These are phyloP conservation scores for Oscheius sp. DNA, from an alignment of 2,888 invertebrate species.

Conservation along the genomic window DNA sequence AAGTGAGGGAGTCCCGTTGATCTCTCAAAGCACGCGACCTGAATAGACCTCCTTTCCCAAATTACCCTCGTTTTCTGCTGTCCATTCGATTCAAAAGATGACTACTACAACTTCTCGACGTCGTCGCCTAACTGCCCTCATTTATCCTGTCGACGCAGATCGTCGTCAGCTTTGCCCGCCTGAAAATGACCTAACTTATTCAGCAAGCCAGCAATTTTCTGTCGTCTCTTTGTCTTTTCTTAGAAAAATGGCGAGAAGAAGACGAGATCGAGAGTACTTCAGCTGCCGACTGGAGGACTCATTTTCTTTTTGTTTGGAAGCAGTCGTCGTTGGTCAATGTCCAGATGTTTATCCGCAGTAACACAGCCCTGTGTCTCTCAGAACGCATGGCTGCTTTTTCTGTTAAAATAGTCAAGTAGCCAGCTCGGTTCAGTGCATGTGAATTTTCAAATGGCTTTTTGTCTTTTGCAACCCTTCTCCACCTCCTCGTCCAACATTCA, in stretches of 20 bases:
- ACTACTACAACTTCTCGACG: background rate
- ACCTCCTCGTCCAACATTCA: too few species aligned
- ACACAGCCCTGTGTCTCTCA: background rate
- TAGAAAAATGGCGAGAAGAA: too few species aligned
- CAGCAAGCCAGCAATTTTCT: background rate
- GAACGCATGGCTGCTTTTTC: background rate
- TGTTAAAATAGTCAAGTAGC: background rate
- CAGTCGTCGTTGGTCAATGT: background rate
- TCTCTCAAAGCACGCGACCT: background rate
- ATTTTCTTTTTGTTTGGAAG: slow-evolving; percentile 1
- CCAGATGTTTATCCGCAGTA: too few species aligned
- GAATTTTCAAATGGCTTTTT: background rate
- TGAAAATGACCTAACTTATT: too few species aligned
- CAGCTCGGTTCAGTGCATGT: background rate
- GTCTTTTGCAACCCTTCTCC: too few species aligned
- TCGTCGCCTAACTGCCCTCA: background rate
- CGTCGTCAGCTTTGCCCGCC: background rate
- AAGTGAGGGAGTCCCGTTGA: background rate
- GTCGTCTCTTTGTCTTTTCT: too few species aligned
- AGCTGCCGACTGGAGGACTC: background rate
- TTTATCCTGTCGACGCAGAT: background rate
- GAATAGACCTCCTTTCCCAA: background rate
- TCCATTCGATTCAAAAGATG: background rate
- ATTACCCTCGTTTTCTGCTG: background rate
- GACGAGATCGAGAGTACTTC: background rate